phyloP scores from a whole-genome alignment of 2,888 invertebrate genomes.

The Meteorus cinctellus region DNA sequence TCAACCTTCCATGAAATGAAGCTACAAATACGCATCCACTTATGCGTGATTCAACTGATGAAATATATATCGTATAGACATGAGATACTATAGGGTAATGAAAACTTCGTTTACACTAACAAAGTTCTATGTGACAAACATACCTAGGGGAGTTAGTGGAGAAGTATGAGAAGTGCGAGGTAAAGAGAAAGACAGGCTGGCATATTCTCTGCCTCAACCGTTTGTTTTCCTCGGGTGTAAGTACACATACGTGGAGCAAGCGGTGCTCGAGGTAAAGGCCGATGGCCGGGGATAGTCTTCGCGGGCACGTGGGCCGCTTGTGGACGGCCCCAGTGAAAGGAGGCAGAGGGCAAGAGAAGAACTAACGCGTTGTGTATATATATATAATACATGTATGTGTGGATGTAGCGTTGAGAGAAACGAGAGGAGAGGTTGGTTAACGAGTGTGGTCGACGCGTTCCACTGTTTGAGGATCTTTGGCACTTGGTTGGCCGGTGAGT shows the following conservation, averaged over 20 bases:
- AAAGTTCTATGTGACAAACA: not conserved
- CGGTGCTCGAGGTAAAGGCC: slow-evolving; percentile 46
- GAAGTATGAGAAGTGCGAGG: slow-evolving; percentile 15
- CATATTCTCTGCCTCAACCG: not conserved
- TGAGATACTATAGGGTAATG: not conserved
- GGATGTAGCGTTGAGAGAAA: slow-evolving; percentile 15
- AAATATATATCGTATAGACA: slow-evolving; percentile 11
- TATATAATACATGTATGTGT: not conserved
- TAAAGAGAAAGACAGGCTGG: slow-evolving; percentile 20
- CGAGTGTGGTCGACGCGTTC: slow-evolving; percentile 20
- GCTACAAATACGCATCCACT: not conserved
- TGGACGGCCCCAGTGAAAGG: slow-evolving; percentile 38
- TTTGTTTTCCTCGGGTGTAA: slow-evolving; percentile 21
- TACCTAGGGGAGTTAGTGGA: not conserved
- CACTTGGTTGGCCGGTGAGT: slow-evolving; percentile 29
- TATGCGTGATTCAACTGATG: not conserved
- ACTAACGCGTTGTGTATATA: not conserved
- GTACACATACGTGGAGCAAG: slow-evolving; percentile 29
- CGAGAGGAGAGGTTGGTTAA: slow-evolving; percentile 25
- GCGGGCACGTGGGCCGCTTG: slow-evolving; percentile 45
- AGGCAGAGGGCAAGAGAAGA: slow-evolving; percentile 33
- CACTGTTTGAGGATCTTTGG: slow-evolving; percentile 27
- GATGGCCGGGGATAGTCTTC: slow-evolving; percentile 48
- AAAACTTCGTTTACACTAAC: not conserved
- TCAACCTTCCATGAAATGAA: not conserved